Percentiles rank a stretch among this genome's conserved stretches.
These are phyloP conservation scores for Clarias fuscus DNA, from an alignment of 2,797 vertebrate species.

Conservation along the genomic window DNA sequence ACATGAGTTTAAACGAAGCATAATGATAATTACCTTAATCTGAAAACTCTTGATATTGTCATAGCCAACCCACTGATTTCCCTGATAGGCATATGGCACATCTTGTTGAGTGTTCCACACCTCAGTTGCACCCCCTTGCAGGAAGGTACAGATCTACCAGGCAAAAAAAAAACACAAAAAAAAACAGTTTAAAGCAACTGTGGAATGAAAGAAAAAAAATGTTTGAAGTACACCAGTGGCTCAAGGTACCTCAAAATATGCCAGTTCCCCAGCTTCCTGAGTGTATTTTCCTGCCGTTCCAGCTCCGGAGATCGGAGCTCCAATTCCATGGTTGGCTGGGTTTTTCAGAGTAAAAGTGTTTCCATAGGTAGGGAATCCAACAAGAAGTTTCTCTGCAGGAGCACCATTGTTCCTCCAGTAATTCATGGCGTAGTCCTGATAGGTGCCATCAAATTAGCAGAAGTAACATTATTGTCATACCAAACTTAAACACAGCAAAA, in stretches of 20 bases:
- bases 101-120: slow-evolving; percentile 73
- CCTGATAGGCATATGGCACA: slow-evolving; percentile 76
- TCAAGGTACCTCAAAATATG: slow-evolving; percentile 66
- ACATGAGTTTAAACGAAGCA: background rate
- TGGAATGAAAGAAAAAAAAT: background rate
- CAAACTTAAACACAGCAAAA: background rate
- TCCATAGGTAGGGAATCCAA: slow-evolving; percentile 69
- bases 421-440: slow-evolving; percentile 66
- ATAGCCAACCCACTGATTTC: slow-evolving; percentile 77
- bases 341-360: slow-evolving; percentile 64
- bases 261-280: slow-evolving; percentile 65
- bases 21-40: slow-evolving; percentile 71
- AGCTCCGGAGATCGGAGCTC: slow-evolving; percentile 59
- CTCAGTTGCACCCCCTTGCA: slow-evolving; percentile 64
- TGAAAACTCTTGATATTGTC: slow-evolving; percentile 75
- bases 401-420: slow-evolving; percentile 66
- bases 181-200: background rate
- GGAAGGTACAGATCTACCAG: slow-evolving; percentile 74
- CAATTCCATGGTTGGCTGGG: slow-evolving; percentile 60
- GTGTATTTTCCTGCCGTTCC: slow-evolving; percentile 67
- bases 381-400: slow-evolving; percentile 67
- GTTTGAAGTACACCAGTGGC: background rate
- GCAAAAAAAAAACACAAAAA: background rate
- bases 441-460: slow-evolving; percentile 15
- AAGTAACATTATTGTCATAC: background rate